Conservation (phyloP, 2,888 invertebrate species). For the Nyleta sp. region DNA sequence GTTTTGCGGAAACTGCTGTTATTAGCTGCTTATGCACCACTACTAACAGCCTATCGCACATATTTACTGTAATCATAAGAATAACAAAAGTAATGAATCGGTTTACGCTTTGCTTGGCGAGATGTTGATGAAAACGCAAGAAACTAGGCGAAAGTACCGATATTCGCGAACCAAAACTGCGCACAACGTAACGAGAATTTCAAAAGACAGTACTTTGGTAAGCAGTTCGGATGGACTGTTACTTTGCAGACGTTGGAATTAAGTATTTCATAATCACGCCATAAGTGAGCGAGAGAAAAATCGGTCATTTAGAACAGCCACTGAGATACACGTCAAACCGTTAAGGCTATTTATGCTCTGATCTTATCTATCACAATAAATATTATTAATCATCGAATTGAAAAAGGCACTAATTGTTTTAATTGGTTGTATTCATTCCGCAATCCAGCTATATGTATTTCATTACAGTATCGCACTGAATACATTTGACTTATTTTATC, state of each 20-base stretch:
- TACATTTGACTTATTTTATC: too few species aligned
- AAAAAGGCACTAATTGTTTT: conserved; percentile 9
- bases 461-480: too few species aligned
- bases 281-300: conserved; percentile 27
- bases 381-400: conserved; percentile 14
- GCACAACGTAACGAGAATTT: conserved; percentile 35
- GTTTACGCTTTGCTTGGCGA: conserved; percentile 55
- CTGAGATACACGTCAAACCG: conserved; percentile 11
- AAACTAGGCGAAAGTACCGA: conserved; percentile 63
- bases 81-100: conserved; percentile 55
- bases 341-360: neutral
- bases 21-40: conserved; percentile 50
- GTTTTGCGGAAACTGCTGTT: conserved; percentile 58
- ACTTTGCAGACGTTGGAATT: conserved; percentile 27
- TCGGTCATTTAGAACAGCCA: conserved; percentile 32
- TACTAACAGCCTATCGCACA: conserved; percentile 22
- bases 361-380: conserved; percentile 4
- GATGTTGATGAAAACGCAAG: conserved; percentile 49
- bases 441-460: neutral
- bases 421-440: neutral
- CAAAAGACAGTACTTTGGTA: conserved; percentile 15
- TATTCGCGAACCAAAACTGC: conserved; percentile 43
- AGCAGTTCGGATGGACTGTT: conserved; percentile 33
- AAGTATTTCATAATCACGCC: conserved; percentile 55
- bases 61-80: conserved; percentile 41